These are phyloP conservation scores for Leptopilina syphax DNA, from an alignment of 2,888 invertebrate species.

Conservation along the genomic window DNA sequence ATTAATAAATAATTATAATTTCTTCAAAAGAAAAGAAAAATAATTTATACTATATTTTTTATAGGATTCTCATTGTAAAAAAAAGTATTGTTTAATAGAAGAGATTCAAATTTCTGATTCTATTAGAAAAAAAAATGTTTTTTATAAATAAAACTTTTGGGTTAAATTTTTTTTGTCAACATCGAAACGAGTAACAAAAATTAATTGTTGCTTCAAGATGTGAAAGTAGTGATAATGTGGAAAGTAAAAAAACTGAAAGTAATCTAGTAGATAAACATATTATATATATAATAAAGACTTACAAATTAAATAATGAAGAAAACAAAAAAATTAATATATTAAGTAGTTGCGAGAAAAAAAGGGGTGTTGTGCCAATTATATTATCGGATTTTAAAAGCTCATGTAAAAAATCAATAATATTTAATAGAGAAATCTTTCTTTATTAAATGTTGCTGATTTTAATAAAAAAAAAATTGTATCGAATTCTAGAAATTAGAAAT, in stretches of 20 bases:
- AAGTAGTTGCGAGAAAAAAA: conserved; percentile 8
- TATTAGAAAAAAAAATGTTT: too few relatives aligned
- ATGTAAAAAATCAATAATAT: not conserved
- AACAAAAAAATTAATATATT: not conserved
- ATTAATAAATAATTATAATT: too few relatives aligned
- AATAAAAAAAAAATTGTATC: not conserved
- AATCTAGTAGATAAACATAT: conserved; percentile 8
- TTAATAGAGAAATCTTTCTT: not conserved
- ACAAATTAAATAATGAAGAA: not conserved
- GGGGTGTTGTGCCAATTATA: not conserved
- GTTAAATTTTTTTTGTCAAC: too few relatives aligned
- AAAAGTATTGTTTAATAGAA: too few relatives aligned
- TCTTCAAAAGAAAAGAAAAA: too few relatives aligned
- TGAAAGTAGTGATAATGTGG: not conserved
- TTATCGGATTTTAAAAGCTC: not conserved
- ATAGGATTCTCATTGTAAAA: too few relatives aligned
- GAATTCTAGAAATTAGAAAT: conserved; percentile 30
- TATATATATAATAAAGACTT: not conserved
- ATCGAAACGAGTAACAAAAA: not conserved
- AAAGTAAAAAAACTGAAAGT: conserved; percentile 19
- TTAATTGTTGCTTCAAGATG: not conserved
- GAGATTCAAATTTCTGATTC: too few relatives aligned
- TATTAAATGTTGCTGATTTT: not conserved
- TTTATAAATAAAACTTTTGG: too few relatives aligned
- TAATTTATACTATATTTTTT: too few relatives aligned